phyloP scores from a whole-genome alignment of 2,797 vertebrate species.

The Eulemur albifrons region DNA sequence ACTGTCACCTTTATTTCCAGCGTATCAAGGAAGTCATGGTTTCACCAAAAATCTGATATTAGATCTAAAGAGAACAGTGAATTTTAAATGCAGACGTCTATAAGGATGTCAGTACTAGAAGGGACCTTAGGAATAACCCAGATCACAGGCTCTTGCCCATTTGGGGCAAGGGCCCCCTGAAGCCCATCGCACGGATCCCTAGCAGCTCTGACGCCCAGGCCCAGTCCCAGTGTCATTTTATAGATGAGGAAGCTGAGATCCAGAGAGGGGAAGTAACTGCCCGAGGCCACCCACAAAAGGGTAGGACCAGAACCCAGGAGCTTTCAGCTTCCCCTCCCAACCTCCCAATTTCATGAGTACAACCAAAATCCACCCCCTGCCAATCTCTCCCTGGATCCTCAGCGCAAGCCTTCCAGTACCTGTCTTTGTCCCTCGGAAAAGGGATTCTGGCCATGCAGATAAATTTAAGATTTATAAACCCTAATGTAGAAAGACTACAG shows the following conservation, averaged over 20 bases:
- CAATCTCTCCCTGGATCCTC: not conserved
- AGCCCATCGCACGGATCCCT: not conserved
- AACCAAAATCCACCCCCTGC: not conserved
- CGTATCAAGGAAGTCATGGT: not conserved
- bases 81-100: not conserved
- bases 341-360: not conserved
- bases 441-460: not conserved
- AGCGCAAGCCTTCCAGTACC: not conserved
- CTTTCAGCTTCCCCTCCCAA: constrained; percentile 58
- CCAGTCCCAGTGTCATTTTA: constrained; percentile 5
- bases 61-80: not conserved
- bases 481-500: not conserved
- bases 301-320: constrained; percentile 33
- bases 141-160: not conserved
- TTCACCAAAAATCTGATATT: not conserved
- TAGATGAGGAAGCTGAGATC: constrained; percentile 66
- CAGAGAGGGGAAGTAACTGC: constrained; percentile 57
- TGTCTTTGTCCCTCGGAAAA: not conserved
- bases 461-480: not conserved
- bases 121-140: not conserved
- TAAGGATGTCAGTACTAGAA: not conserved
- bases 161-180: not conserved
- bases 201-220: not conserved
- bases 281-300: constrained; percentile 22
- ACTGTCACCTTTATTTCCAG: constrained; percentile 55